Conservation (phyloP, 2,113 vertebrate genomes). For the Xenus cinereus region DNA sequence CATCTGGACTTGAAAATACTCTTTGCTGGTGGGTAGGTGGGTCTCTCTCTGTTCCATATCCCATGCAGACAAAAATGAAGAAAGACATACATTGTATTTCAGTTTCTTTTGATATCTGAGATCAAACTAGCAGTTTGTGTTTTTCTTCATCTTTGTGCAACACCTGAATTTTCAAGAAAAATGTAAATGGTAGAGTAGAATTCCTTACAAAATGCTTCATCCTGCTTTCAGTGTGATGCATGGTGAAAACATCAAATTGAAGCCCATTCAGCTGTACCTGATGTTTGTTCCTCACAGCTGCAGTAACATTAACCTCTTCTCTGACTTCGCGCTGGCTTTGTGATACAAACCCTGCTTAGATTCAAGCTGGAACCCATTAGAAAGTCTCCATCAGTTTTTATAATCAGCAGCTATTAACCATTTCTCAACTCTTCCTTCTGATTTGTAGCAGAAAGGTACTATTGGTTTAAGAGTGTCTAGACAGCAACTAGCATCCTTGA, state of each 20-base stretch:
- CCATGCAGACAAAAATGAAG: neutral
- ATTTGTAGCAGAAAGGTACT: constrained; percentile 25
- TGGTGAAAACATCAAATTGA: constrained; percentile 17
- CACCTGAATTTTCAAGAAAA: constrained; percentile 43
- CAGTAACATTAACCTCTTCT: constrained; percentile 51
- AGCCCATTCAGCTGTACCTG: constrained; percentile 28
- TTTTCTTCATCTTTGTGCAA: neutral
- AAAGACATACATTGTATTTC: neutral
- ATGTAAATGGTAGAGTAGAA: constrained; percentile 22
- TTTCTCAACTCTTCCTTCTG: constrained; percentile 31
- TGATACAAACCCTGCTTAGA: constrained; percentile 16
- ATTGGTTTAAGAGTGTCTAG: constrained; percentile 35
- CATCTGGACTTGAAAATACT: neutral
- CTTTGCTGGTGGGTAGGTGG: neutral
- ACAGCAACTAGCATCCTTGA: constrained; percentile 30
- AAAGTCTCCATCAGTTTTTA: constrained; percentile 37
- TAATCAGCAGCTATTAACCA: neutral
- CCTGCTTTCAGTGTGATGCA: neutral
- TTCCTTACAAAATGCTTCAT: constrained; percentile 23
- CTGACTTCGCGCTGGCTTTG: constrained; percentile 29
- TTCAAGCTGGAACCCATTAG: constrained; percentile 65
- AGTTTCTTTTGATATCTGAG: constrained; percentile 9
- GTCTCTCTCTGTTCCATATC: neutral
- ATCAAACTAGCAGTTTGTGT: neutral
- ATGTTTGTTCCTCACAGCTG: neutral